Conservation (phyloP, 2,888 invertebrate species). For the Pollenia angustigena region DNA sequence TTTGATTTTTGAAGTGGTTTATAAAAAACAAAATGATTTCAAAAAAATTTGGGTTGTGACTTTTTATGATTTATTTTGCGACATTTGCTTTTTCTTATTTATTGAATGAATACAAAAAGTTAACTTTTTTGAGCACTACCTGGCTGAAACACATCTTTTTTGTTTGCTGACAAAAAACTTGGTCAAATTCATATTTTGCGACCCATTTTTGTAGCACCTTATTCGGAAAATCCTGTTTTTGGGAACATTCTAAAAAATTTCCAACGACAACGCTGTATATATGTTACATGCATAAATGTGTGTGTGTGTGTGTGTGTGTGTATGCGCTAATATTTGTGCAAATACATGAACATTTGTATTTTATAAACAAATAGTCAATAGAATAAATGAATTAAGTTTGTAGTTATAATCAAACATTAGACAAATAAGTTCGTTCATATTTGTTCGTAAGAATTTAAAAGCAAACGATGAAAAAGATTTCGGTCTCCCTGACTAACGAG, state of each 20-base stretch:
- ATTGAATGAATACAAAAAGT: no score
- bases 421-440: neutral
- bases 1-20: no score
- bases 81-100: no score
- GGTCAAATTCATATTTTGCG: no score
- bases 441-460: neutral
- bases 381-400: neutral
- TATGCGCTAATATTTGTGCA: neutral
- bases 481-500: neutral
- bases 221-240: no score
- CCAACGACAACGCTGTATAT: neutral
- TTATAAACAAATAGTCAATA: neutral
- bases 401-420: slow-evolving; percentile 1
- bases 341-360: neutral
- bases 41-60: no score
- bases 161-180: no score
- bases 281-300: neutral
- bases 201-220: no score
- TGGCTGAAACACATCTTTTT: no score
- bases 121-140: no score
- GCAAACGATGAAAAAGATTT: neutral
- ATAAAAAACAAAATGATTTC: no score
- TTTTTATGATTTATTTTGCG: no score
- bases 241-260: neutral
- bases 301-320: neutral